phyloP scores from a whole-genome alignment of 2,113 vertebrate species.

The Megaceryle torquata region DNA sequence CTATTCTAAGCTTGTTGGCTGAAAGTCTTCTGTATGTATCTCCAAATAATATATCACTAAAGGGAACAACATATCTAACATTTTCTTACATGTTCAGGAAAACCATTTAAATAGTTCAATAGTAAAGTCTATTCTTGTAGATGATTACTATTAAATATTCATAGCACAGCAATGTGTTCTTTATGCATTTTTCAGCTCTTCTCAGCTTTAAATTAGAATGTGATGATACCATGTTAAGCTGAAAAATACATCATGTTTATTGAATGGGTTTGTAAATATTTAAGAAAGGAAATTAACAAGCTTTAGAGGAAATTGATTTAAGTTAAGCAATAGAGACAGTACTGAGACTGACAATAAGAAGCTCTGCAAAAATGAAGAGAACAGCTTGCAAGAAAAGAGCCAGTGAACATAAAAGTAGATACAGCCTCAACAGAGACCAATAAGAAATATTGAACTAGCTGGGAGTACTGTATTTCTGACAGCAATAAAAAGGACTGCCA shows the following conservation, averaged over 20 bases:
- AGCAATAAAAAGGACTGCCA: background rate
- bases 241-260: background rate
- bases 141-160: constrained; percentile 32
- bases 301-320: background rate
- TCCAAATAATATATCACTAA: background rate
- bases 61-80: background rate
- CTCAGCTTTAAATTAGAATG: background rate
- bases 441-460: background rate
- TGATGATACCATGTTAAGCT: background rate
- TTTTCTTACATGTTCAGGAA: background rate
- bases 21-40: background rate
- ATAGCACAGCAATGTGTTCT: background rate
- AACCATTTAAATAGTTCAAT: constrained; percentile 1
- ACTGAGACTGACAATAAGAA: background rate
- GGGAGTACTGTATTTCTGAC: background rate
- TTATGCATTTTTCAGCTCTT: background rate
- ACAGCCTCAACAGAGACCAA: background rate
- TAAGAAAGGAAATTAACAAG: background rate
- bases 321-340: background rate
- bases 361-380: background rate
- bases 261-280: background rate
- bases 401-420: background rate
- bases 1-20: background rate
- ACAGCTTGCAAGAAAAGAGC: background rate
- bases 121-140: background rate